These are phyloP conservation scores for Drosophila cognata DNA, from an alignment of 2,888 invertebrate genomes.

Conservation along the genomic window DNA sequence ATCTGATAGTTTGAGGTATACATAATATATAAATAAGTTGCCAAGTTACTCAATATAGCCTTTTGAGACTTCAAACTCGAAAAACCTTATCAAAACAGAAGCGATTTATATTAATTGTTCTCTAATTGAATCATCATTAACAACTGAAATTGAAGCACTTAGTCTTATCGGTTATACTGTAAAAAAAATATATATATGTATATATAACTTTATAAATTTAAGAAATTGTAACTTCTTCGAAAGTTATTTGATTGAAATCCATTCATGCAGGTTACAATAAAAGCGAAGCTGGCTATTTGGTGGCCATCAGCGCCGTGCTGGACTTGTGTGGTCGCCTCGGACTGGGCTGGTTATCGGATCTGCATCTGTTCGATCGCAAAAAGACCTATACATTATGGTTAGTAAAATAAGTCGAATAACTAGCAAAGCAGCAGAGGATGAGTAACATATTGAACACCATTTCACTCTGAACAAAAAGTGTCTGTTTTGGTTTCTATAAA, in stretches of 20 bases:
- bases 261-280: conserved; percentile 82
- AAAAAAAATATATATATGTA: too few relatives aligned
- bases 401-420: conserved; percentile 30
- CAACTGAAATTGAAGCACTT: not conserved
- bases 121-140: too few relatives aligned
- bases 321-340: conserved; percentile 90
- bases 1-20: not conserved
- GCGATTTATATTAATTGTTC: not conserved
- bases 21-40: not conserved
- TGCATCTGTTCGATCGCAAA: conserved; percentile 89
- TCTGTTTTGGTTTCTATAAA: not conserved
- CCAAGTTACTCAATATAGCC: not conserved
- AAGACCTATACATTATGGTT: conserved; percentile 90
- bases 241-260: not conserved
- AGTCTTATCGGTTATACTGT: not conserved
- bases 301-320: conserved; percentile 90
- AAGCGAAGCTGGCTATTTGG: conserved; percentile 88
- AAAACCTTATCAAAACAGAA: not conserved
- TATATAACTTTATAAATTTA: not conserved
- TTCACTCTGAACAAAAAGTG: not conserved
- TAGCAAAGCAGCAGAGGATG: not conserved
- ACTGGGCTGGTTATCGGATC: conserved; percentile 90
- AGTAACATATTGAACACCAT: not conserved
- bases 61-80: not conserved
- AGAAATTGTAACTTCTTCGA: not conserved